Evolutionary conservation across 2,888 invertebrate genomes (phyloP).

Genomic region (Drosophila antonietae): DNA sequence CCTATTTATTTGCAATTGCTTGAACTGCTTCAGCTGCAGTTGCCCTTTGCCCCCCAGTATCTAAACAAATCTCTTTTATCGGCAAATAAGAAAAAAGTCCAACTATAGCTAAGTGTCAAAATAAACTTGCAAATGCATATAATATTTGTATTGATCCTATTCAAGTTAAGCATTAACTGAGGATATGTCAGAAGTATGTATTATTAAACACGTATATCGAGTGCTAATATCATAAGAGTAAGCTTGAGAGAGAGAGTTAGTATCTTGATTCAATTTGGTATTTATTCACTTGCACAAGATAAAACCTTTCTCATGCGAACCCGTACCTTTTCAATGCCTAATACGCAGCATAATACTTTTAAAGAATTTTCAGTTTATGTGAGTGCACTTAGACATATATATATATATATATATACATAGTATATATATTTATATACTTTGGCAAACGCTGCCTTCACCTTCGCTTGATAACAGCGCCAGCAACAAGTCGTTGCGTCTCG

Average conservation of each 20-base stretch:
- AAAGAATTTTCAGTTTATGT: neutral
- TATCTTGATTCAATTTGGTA: neutral
- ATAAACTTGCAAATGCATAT: too few relatives aligned
- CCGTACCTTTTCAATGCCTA: neutral
- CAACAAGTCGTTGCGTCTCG: slow-evolving; percentile 45
- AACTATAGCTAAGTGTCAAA: neutral
- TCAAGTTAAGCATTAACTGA: too few relatives aligned
- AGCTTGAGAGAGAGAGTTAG: too few relatives aligned
- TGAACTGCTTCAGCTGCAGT: neutral
- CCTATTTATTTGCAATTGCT: neutral
- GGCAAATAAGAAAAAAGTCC: neutral
- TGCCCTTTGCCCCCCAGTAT: neutral
- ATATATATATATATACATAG: neutral
- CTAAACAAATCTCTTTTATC: neutral
- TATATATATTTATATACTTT: neutral
- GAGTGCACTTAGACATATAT: neutral
- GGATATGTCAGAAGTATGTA: too few relatives aligned
- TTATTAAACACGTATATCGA: too few relatives aligned
- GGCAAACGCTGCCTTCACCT: slow-evolving; percentile 2
- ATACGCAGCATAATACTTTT: neutral
- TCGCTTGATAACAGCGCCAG: slow-evolving; percentile 8
- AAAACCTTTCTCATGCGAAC: neutral
- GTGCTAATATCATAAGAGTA: too few relatives aligned
- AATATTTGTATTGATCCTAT: neutral
- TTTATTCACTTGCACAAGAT: neutral